phyloP scores from a whole-genome alignment of 2,888 invertebrate species.

The Meandrusa payeni region DNA sequence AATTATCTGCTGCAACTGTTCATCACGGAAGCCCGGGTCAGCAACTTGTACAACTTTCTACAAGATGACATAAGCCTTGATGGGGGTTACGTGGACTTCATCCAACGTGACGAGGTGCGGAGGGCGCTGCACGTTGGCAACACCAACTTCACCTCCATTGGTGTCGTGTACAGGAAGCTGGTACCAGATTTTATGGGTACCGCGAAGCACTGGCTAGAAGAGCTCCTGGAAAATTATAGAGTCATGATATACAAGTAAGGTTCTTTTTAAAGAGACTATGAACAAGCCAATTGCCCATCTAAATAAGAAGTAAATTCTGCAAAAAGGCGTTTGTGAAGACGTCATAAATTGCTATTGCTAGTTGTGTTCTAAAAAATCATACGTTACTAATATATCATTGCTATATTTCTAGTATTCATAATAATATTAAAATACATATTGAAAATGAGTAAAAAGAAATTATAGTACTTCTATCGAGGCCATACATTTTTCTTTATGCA shows the following conservation, averaged over 20 bases:
- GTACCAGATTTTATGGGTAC: constrained; percentile 79
- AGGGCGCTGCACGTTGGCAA: constrained; percentile 77
- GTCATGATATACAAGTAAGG: constrained; percentile 83
- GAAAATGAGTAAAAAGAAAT: too few relatives aligned
- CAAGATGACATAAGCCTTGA: constrained; percentile 60
- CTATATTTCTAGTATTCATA: too few relatives aligned
- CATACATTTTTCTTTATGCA: too few relatives aligned
- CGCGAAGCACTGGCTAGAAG: constrained; percentile 79
- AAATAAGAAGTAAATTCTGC: too few relatives aligned
- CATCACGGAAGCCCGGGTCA: constrained; percentile 59
- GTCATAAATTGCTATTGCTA: too few relatives aligned
- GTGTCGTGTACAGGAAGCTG: constrained; percentile 71
- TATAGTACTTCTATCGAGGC: too few relatives aligned
- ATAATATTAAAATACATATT: too few relatives aligned
- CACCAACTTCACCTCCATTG: constrained; percentile 72
- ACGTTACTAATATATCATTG: too few relatives aligned
- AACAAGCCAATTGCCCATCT: too few relatives aligned
- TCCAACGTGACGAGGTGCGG: constrained; percentile 65
- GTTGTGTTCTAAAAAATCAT: too few relatives aligned
- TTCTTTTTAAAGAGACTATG: too few relatives aligned
- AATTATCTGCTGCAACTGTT: constrained; percentile 71
- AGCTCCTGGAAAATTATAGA: constrained; percentile 74
- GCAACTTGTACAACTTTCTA: constrained; percentile 74
- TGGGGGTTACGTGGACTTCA: constrained; percentile 63
- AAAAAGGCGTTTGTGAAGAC: too few relatives aligned